A percentile compares a stretch with the other conserved stretches of the same genome.
Evolutionary conservation across 1,140 invertebrate genomes (phyloP).

Genomic region (Bathynomus jamesi): DNA sequence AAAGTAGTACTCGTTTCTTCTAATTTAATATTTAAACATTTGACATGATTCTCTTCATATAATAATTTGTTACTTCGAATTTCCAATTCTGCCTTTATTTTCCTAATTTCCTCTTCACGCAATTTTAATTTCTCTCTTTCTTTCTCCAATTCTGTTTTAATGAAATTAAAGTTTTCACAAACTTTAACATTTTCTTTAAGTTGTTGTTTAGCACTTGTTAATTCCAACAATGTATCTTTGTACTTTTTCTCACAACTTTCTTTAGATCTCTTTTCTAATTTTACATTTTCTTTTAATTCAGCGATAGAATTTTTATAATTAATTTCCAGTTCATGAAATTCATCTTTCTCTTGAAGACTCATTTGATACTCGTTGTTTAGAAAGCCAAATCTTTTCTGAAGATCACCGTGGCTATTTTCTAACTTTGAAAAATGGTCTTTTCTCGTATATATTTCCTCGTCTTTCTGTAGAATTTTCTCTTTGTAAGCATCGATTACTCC

Average conservation of each 20-base stretch:
- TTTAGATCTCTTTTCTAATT: conserved; percentile 27
- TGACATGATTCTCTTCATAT: neutral
- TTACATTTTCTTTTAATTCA: conserved; percentile 20
- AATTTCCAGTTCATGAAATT: conserved; percentile 20
- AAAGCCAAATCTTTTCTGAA: conserved; percentile 9
- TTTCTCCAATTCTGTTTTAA: neutral
- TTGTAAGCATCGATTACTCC: conserved; percentile 17
- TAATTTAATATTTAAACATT: neutral
- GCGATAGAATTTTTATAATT: conserved; percentile 9
- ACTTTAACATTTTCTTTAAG: neutral
- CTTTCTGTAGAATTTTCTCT: conserved; percentile 23
- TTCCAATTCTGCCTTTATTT: neutral
- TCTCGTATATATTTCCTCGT: conserved; percentile 21
- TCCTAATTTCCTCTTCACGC: neutral
- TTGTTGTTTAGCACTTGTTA: neutral
- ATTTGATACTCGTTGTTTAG: conserved; percentile 19
- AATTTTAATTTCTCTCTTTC: neutral
- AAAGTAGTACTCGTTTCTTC: neutral
- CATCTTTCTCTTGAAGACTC: conserved; percentile 18
- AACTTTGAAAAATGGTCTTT: conserved; percentile 10
- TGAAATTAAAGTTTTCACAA: neutral
- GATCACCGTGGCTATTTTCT: conserved; percentile 14
- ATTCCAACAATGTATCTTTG: neutral
- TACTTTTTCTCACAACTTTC: conserved; percentile 19
- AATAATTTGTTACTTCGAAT: neutral